A percentile compares a stretch with the other conserved stretches of the same genome.
Evolutionary conservation across 1,140 invertebrate species (phyloP).

Genomic region (Rhagoletis pomonella): DNA sequence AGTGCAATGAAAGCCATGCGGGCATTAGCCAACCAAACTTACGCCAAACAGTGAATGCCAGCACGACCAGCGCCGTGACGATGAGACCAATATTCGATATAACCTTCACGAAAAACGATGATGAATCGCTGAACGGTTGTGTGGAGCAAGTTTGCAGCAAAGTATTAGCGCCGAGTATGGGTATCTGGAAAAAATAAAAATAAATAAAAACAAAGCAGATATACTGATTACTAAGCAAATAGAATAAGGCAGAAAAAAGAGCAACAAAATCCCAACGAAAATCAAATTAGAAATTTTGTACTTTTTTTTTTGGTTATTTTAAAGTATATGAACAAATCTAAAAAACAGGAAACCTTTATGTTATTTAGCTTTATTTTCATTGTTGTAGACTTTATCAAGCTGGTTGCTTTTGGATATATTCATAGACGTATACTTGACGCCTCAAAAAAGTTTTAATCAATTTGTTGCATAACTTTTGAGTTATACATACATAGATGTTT

Average conservation of each 20-base stretch:
- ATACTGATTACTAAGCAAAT: not conserved
- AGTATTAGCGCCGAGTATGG: constrained; percentile 62
- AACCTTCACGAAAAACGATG: constrained; percentile 61
- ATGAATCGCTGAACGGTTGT: constrained; percentile 58
- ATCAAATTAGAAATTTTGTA: too few relatives aligned
- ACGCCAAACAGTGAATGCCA: constrained; percentile 59
- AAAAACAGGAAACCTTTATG: too few relatives aligned
- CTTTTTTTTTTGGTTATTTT: too few relatives aligned
- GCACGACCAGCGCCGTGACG: constrained; percentile 58
- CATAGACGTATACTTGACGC: too few relatives aligned
- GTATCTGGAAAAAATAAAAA: constrained; percentile 63
- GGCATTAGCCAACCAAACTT: constrained; percentile 52
- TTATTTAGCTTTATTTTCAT: too few relatives aligned
- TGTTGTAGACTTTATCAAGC: too few relatives aligned
- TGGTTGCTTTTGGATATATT: too few relatives aligned
- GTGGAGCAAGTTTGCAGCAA: constrained; percentile 61
- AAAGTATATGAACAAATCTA: too few relatives aligned
- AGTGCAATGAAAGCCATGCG: not conserved
- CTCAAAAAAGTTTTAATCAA: too few relatives aligned
- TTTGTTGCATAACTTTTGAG: too few relatives aligned
- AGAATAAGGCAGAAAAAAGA: not conserved
- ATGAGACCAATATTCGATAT: constrained; percentile 69
- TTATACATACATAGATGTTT: too few relatives aligned
- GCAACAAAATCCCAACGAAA: not conserved
- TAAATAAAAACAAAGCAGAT: constrained; percentile 30